Percentiles rank a stretch among this genome's conserved stretches.
These are phyloP conservation scores for Liodrosophila aerea DNA, from an alignment of 2,888 invertebrate species.

Conservation along the genomic window DNA sequence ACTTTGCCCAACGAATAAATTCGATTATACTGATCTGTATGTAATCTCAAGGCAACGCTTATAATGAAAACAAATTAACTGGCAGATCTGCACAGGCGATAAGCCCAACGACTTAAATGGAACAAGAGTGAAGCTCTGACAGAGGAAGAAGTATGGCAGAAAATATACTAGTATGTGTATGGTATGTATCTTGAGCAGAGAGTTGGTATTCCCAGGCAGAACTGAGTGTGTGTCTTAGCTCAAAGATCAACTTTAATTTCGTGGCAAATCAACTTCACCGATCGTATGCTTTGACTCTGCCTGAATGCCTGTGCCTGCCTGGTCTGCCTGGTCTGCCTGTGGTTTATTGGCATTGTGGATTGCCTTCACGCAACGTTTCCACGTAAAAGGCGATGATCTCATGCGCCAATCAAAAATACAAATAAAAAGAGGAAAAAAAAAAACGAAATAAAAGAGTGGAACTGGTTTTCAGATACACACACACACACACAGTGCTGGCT, in stretches of 20 bases:
- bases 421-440: slow-evolving; percentile 19
- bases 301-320: not conserved
- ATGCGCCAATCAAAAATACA: slow-evolving; percentile 61
- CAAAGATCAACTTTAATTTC: slow-evolving; percentile 74
- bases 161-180: too few species aligned
- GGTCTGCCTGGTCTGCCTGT: slow-evolving; percentile 10
- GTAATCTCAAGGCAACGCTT: slow-evolving; percentile 9
- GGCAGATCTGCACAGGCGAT: slow-evolving; percentile 65
- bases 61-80: slow-evolving; percentile 78
- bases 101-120: slow-evolving; percentile 34
- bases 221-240: slow-evolving; percentile 1
- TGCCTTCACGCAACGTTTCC: slow-evolving; percentile 70
- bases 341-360: slow-evolving; percentile 43
- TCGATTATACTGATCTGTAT: too few species aligned
- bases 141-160: not conserved
- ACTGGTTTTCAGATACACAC: slow-evolving; percentile 60
- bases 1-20: not conserved
- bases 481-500: slow-evolving; percentile 34
- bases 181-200: too few species aligned
- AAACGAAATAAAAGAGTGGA: slow-evolving; percentile 45
- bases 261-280: slow-evolving; percentile 73
- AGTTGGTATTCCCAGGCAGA: slow-evolving; percentile 18
- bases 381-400: slow-evolving; percentile 77
- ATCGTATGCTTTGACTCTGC: not conserved
- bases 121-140: too few species aligned